Evolutionary conservation across 2,113 vertebrate genomes (phyloP).

Genomic region (Cranoglanis bouderius): DNA sequence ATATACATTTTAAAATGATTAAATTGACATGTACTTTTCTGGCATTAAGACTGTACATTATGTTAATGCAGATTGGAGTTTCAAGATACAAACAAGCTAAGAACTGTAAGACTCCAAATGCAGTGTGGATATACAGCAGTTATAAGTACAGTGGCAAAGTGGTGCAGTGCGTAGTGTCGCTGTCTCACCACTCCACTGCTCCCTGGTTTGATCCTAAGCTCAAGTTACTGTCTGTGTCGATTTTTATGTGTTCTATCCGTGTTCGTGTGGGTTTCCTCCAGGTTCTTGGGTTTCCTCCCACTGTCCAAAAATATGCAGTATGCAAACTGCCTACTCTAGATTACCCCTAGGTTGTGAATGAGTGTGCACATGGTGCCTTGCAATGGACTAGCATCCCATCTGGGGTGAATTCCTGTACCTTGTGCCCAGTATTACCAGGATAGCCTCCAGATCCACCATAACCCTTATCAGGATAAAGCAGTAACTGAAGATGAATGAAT

Average conservation of each 20-base stretch:
- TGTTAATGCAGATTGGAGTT: neutral
- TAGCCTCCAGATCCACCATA: too few species aligned
- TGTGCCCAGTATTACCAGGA: neutral
- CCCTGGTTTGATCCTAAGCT: neutral
- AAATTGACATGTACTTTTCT: neutral
- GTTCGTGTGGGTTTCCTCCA: neutral
- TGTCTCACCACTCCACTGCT: neutral
- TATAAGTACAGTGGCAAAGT: neutral
- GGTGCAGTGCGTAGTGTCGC: neutral
- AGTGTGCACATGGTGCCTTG: neutral
- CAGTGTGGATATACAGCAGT: neutral
- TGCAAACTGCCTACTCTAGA: neutral
- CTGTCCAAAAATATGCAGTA: too few species aligned
- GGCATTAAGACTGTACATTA: neutral
- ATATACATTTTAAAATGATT: neutral
- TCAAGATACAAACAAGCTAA: neutral
- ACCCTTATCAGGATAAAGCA: neutral
- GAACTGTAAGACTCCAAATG: neutral
- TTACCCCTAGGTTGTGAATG: neutral
- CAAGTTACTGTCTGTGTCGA: neutral
- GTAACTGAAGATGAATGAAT: neutral
- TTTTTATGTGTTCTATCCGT: neutral
- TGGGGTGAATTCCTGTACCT: neutral
- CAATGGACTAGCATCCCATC: neutral
- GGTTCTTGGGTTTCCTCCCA: neutral